Evolutionary conservation across 2,797 vertebrate genomes (phyloP).

Genomic region (Philypnodon macrostomus): DNA sequence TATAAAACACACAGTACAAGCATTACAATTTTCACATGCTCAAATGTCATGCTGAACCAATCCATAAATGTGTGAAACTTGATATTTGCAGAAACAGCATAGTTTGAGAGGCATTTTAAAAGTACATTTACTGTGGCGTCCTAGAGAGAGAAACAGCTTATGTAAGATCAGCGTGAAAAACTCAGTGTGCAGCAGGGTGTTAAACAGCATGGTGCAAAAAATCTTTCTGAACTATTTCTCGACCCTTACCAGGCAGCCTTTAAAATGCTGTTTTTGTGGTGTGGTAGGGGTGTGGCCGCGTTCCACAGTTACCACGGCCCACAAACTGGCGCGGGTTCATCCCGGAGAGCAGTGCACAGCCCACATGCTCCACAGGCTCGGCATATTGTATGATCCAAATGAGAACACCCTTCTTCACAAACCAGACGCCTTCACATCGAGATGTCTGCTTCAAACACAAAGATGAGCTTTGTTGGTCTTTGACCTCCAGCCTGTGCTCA

Average conservation of each 20-base stretch:
- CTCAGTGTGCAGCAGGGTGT: constrained; percentile 34
- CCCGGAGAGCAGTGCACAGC: constrained; percentile 41
- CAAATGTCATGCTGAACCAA: background rate
- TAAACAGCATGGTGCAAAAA: constrained; percentile 45
- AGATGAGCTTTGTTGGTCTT: constrained; percentile 49
- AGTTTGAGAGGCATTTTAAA: background rate
- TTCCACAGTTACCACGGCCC: constrained; percentile 58
- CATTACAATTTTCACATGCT: no score
- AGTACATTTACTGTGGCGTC: constrained; percentile 2
- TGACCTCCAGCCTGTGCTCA: constrained; percentile 6
- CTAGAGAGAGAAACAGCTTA: background rate
- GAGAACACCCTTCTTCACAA: constrained; percentile 50
- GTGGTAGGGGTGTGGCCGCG: constrained; percentile 57
- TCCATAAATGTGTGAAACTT: background rate
- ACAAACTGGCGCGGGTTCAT: constrained; percentile 63
- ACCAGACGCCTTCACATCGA: constrained; percentile 42
- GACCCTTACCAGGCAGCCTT: constrained; percentile 30
- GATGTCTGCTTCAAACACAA: constrained; percentile 55
- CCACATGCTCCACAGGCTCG: constrained; percentile 59
- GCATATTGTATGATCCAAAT: constrained; percentile 54
- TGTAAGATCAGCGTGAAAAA: constrained; percentile 39
- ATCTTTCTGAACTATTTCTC: constrained; percentile 39
- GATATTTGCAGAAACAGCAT: background rate
- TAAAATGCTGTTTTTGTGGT: constrained; percentile 51
- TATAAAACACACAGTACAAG: no score